Percentiles rank a stretch among this genome's conserved stretches.
These are phyloP conservation scores for Proisotoma minuta DNA, from an alignment of 2,888 invertebrate genomes.

Conservation along the genomic window DNA sequence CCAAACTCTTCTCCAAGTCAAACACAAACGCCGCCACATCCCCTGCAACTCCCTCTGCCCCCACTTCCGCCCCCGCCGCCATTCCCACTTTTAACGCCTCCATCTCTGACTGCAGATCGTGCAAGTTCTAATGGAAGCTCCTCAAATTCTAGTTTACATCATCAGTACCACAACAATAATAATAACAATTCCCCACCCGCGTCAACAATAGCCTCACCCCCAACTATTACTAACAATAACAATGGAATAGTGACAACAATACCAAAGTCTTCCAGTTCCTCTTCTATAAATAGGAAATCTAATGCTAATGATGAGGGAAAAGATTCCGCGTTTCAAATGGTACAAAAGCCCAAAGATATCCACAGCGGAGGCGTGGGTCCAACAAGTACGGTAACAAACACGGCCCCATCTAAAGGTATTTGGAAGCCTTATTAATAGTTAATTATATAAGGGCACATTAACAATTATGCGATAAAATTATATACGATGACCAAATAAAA, in stretches of 20 bases:
- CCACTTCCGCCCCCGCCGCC: too few relatives aligned
- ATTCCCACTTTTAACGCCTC: conserved; percentile 3
- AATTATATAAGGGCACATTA: too few relatives aligned
- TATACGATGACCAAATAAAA: too few relatives aligned
- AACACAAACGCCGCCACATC: conserved; percentile 15
- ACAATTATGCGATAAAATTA: too few relatives aligned
- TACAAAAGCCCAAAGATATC: conserved; percentile 36
- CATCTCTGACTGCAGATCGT: background rate
- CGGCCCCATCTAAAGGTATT: conserved; percentile 43
- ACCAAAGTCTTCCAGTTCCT: conserved; percentile 16
- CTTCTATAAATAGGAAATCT: conserved; percentile 13
- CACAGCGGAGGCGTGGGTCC: conserved; percentile 35
- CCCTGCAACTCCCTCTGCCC: conserved; percentile 6
- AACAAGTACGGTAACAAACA: conserved; percentile 29
- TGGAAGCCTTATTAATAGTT: conserved; percentile 46
- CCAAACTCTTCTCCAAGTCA: conserved; percentile 13
- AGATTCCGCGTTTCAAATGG: too few relatives aligned
- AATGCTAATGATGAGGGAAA: conserved; percentile 15
- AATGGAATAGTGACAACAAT: conserved; percentile 1
- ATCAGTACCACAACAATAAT: conserved; percentile 2
- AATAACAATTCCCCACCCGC: background rate
- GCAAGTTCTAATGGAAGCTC: too few relatives aligned
- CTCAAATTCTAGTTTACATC: conserved; percentile 15
- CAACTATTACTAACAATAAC: conserved; percentile 3
- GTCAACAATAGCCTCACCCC: conserved; percentile 6